Percentiles rank a stretch among this genome's conserved stretches.
These are phyloP conservation scores for Panopea generosa DNA, from an alignment of 2,888 invertebrate species.

Conservation along the genomic window DNA sequence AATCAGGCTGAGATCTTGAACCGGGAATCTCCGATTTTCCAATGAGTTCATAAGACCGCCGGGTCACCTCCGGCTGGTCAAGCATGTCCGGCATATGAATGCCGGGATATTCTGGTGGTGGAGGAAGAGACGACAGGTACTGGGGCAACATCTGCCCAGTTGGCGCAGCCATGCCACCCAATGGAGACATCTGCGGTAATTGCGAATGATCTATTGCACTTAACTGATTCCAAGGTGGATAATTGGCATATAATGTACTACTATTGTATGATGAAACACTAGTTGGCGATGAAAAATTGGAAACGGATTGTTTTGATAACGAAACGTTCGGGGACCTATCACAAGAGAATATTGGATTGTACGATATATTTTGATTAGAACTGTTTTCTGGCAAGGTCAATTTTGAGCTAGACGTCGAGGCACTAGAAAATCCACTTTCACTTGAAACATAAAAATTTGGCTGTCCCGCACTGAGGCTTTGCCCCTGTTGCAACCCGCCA, in stretches of 20 bases:
- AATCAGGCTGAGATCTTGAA: conserved; percentile 94
- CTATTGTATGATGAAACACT: conserved; percentile 58
- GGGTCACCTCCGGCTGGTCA: conserved; percentile 61
- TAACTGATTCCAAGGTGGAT: conserved; percentile 35
- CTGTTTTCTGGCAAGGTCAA: conserved; percentile 40
- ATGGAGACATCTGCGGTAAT: conserved; percentile 20
- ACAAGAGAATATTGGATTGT: conserved; percentile 33
- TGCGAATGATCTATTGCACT: conserved; percentile 35
- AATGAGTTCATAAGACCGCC: conserved; percentile 72
- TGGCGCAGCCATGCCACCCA: conserved; percentile 2
- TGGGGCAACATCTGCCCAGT: conserved; percentile 56
- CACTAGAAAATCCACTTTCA: conserved; percentile 65
- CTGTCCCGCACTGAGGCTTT: conserved; percentile 13
- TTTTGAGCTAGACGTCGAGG: conserved; percentile 60
- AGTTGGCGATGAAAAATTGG: conserved; percentile 53
- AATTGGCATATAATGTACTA: conserved; percentile 62
- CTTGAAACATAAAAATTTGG: conserved; percentile 54
- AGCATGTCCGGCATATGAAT: conserved; percentile 43
- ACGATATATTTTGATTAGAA: conserved; percentile 35
- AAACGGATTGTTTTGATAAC: conserved; percentile 9
- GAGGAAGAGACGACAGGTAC: conserved; percentile 76
- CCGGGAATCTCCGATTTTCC: conserved; percentile 69
- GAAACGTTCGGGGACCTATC: conserved; percentile 44
- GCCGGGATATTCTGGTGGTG: conserved; percentile 83
- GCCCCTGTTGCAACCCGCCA: conserved; percentile 3